Evolutionary conservation across 2,888 invertebrate species (phyloP), one percentile per base, ranked within the genome.

Genomic region (Sphaerophoria taeniata): DNA sequence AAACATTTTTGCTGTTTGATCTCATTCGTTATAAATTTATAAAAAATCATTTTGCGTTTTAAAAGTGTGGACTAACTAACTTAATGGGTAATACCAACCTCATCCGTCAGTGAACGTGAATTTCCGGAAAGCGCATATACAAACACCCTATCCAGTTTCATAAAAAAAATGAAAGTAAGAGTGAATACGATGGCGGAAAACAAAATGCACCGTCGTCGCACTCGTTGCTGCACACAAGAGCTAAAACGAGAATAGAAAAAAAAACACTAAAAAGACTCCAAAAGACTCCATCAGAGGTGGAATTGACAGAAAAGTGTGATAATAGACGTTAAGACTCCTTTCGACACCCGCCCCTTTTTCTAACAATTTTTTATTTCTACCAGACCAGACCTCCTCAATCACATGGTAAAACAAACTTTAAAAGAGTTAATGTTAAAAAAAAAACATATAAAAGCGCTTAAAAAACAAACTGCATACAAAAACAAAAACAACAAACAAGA

Each of bases 111-210:
- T 71, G 56, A 78, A 74, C 47, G 65, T 60, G 74, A 80, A 85
- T 85, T 85, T 85, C 84, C 84, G 84, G 69, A 60, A 83, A 60
- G 45, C 81, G 53, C 74, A 43, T 70, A 75, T 75, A 60, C 24
- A 69, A 71, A 60, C 60, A 58, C 71, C 39, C 4, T 9, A 49
- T 16, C 39, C 31, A 31, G 0, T n/a, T 12, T 3, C 1, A 14
- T 12, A 9, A 43, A 79, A 88, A 88, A 88, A 89, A 90, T 89
- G 90, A 91, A 91, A 91, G 91, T 90, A 90, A 91, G 91, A 91
- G 91, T 91, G 91, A 91, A 91, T 91, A 91, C 89, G 91, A 91
- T 90, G 90, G 91, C 91, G 91, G 91, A 91, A 91, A 91, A 90
- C 89, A 51, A 80, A 80, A 69, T 73, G 80, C 84, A 85, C 76